Conservation (phyloP, 1,140 invertebrate species). For the Meteorus sp. region DNA sequence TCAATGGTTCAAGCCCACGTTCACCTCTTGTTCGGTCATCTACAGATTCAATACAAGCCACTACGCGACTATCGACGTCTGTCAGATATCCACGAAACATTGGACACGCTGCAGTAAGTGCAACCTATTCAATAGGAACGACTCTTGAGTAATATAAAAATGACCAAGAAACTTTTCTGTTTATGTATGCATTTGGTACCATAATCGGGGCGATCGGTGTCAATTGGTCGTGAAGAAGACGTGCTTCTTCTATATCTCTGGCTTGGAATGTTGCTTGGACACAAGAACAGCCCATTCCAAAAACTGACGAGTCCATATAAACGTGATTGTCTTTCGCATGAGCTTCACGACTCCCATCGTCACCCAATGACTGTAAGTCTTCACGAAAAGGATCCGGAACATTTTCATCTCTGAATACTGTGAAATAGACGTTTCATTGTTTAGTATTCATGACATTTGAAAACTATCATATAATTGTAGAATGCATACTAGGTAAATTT, state of each 20-base stretch:
- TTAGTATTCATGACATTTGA: neutral
- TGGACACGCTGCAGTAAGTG: conserved; percentile 94
- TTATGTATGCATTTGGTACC: conserved; percentile 68
- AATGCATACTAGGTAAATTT: conserved; percentile 84
- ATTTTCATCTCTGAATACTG: conserved; percentile 89
- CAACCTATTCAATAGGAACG: conserved; percentile 72
- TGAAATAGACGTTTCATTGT: conserved; percentile 33
- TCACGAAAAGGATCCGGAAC: conserved; percentile 75
- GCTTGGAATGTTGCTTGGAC: conserved; percentile 96
- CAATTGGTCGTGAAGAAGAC: conserved; percentile 95
- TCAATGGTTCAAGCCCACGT: conserved; percentile 77
- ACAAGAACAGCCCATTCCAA: conserved; percentile 99
- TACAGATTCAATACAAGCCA: conserved; percentile 90
- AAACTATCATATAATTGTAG: neutral
- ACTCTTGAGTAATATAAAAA: no score
- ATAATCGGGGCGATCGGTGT: conserved; percentile 96
- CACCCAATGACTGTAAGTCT: conserved; percentile 65
- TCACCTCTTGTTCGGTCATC: conserved; percentile 96
- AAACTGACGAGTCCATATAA: conserved; percentile 98
- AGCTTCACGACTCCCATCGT: conserved; percentile 70
- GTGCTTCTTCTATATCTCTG: conserved; percentile 94
- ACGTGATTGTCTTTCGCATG: conserved; percentile 83
- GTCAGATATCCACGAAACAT: conserved; percentile 90
- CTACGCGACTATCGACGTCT: conserved; percentile 97
- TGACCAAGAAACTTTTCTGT: neutral